A percentile compares a stretch with the other conserved stretches of the same genome.
These are phyloP conservation scores for Myotis davidii DNA, from an alignment of 2,113 vertebrate genomes.

Conservation along the genomic window DNA sequence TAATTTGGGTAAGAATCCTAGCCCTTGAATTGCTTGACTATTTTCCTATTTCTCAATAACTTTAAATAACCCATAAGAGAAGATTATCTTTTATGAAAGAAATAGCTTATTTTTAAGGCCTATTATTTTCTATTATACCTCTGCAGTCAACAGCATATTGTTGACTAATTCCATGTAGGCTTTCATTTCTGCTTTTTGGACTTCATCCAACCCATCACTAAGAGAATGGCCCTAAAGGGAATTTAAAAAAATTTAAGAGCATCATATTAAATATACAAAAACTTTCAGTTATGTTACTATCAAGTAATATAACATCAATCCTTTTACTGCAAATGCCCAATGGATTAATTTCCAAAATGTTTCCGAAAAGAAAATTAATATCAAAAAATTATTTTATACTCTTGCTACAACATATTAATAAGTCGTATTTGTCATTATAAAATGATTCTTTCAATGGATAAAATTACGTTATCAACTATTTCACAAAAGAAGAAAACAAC, in stretches of 20 bases:
- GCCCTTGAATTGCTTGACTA: neutral
- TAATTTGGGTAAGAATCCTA: neutral
- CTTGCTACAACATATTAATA: constrained; percentile 5
- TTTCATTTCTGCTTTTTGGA: constrained; percentile 99
- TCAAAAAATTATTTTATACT: constrained; percentile 53
- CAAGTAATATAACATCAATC: constrained; percentile 43
- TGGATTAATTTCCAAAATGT: constrained; percentile 56
- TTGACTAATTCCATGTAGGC: constrained; percentile 96
- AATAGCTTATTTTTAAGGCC: constrained; percentile 62
- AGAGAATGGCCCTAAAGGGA: constrained; percentile 94
- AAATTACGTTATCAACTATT: constrained; percentile 39
- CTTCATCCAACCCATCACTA: constrained; percentile 94
- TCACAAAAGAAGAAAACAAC: constrained; percentile 57
- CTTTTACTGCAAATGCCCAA: constrained; percentile 27
- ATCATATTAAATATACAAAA: constrained; percentile 71
- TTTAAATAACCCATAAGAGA: constrained; percentile 30
- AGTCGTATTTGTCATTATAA: constrained; percentile 17
- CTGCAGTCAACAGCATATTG: constrained; percentile 97
- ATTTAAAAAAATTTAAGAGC: constrained; percentile 60
- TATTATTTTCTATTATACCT: constrained; percentile 86
- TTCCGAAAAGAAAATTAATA: constrained; percentile 44
- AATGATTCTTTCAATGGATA: constrained; percentile 23
- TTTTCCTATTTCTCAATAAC: constrained; percentile 48
- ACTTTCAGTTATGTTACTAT: constrained; percentile 66
- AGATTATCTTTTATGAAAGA: constrained; percentile 25